Percentiles rank a stretch among this genome's conserved stretches.
These are phyloP conservation scores for Heliconius eleuchia DNA, from an alignment of 1,140 invertebrate species.

Conservation along the genomic window DNA sequence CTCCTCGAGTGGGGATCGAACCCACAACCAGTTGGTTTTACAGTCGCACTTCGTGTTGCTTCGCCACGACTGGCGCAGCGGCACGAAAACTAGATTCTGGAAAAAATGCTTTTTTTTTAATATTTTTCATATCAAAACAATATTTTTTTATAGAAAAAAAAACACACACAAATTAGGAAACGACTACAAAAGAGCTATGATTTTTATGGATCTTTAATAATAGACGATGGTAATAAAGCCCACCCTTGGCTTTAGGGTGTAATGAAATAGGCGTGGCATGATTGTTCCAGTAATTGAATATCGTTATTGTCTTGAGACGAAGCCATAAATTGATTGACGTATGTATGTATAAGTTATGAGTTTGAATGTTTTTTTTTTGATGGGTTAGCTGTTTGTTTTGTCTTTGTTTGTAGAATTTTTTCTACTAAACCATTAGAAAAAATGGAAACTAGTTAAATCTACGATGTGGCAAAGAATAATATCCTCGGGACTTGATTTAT, in stretches of 20 bases:
- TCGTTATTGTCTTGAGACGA: constrained; percentile 27
- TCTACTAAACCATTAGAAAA: background rate
- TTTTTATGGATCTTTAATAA: constrained; percentile 18
- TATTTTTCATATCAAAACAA: no score
- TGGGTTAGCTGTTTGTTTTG: background rate
- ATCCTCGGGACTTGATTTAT: no score
- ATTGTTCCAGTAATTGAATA: constrained; percentile 27
- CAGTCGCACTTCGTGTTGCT: no score
- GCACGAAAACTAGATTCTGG: no score
- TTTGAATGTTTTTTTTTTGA: constrained; percentile 9
- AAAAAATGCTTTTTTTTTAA: no score
- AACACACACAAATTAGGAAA: constrained; percentile 2
- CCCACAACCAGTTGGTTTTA: no score
- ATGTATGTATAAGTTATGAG: background rate
- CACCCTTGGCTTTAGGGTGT: constrained; percentile 26
- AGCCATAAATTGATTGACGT: constrained; percentile 27
- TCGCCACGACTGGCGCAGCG: no score
- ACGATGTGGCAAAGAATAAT: no score
- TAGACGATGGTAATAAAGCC: constrained; percentile 22
- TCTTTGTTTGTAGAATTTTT: background rate
- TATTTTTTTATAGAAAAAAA: background rate
- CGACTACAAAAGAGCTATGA: background rate
- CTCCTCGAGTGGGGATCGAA: no score
- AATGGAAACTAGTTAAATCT: background rate
- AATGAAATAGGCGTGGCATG: constrained; percentile 30